Evolutionary conservation across 2,797 vertebrate genomes (phyloP), one percentile per base, ranked within the genome.

Genomic region (Gallirallus australis): DNA sequence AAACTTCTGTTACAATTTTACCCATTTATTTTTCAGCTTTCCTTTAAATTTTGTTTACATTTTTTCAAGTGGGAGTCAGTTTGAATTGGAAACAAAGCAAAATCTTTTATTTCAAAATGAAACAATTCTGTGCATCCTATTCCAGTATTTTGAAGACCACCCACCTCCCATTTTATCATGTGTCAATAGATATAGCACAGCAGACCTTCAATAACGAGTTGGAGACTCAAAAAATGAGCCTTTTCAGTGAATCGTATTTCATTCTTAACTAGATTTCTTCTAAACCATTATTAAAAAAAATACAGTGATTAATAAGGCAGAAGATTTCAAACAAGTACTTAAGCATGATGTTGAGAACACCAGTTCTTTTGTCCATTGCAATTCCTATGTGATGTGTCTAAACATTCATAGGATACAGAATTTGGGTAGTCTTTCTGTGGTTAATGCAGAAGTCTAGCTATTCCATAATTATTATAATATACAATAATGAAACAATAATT

Each of bases 401-500:
- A 90, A 40, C n/a, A n/a, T 50, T 64, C 75, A 40, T 30, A 59
- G 9, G 69, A 61, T 25, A 39, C 17, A 68, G 30, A 68, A 65
- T 93, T 68, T 35, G 27, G 24, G 39, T 75, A 53, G 24, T 52
- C 8, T 47, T 79, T 89, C 56, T 68, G 39, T 66, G 45, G 31
- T 77, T 90, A 80, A 68, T 90, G 45, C 33, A 33, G 42, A 82
- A 71, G 78, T 61, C 71, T 94, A 85, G 80, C 33, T 80, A 77
- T 85, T 68, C 90, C 57, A 30, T 91, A 96, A 97, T 96, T 89
- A 75, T 77, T 80, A 12, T 69, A 93, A 95, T 85, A 94, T 39
- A 71, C 71, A 95, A 89, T 93, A 94, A 96, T 95, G 82, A 96
- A 95, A 96, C 76, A 94, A 91, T 90, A 93, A 95, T 95, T 95